These are phyloP conservation scores for Danionella dracula DNA, from an alignment of 2,797 vertebrate genomes.

Conservation along the genomic window DNA sequence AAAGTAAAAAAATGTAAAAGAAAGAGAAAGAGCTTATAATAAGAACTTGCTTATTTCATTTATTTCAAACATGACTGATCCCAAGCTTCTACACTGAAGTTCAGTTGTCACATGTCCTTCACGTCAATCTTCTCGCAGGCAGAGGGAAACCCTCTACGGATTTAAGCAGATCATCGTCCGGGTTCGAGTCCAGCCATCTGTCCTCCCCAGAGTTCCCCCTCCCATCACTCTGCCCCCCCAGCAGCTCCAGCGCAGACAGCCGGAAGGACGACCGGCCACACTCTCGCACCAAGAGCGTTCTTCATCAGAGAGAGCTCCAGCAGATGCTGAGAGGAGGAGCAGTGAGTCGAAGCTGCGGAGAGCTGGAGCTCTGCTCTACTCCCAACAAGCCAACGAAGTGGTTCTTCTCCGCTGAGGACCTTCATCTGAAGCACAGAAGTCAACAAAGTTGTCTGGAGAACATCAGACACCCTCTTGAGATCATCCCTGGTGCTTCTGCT, in stretches of 20 bases:
- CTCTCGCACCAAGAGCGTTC: constrained; percentile 24
- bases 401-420: constrained; percentile 73
- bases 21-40: too few relatives aligned
- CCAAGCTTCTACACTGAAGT: not conserved
- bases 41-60: too few relatives aligned
- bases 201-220: constrained; percentile 67
- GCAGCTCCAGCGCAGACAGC: constrained; percentile 48
- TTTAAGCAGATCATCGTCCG: constrained; percentile 71
- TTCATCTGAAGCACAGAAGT: constrained; percentile 57
- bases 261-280: constrained; percentile 39
- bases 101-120: constrained; percentile 44
- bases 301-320: constrained; percentile 38
- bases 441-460: constrained; percentile 21
- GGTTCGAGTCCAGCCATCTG: constrained; percentile 70
- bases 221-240: constrained; percentile 55
- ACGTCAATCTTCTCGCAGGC: constrained; percentile 74
- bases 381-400: constrained; percentile 58
- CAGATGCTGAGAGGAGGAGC: constrained; percentile 47
- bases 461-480: not conserved
- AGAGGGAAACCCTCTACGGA: constrained; percentile 72
- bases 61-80: too few relatives aligned
- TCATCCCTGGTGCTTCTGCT: not conserved
- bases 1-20: too few relatives aligned
- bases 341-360: constrained; percentile 74
- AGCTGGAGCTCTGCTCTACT: constrained; percentile 54